These are phyloP conservation scores for Epirrita christyi DNA, from an alignment of 2,888 invertebrate species.

Conservation along the genomic window DNA sequence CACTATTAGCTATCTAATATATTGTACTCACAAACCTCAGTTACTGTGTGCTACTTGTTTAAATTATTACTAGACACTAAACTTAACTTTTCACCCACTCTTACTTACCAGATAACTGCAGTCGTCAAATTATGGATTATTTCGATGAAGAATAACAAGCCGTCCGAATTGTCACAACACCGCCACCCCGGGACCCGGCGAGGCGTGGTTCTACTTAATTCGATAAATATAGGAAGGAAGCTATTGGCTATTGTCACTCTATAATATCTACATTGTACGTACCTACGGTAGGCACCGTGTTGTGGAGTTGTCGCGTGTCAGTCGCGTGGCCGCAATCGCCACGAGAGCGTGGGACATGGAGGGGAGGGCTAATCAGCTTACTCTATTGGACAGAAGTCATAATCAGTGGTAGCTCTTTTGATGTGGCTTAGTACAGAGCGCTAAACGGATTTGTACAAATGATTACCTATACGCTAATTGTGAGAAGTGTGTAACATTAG, in stretches of 20 bases:
- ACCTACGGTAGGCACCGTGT: too few species aligned
- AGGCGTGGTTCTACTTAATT: constrained; percentile 35
- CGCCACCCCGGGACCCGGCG: constrained; percentile 25
- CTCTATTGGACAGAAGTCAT: constrained; percentile 25
- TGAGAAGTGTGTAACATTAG: too few species aligned
- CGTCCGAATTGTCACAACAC: constrained; percentile 47
- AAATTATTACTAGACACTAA: too few species aligned
- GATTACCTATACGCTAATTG: too few species aligned
- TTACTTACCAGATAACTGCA: too few species aligned
- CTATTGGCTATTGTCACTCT: constrained; percentile 47
- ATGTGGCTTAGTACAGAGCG: too few species aligned
- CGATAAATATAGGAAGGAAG: constrained; percentile 52
- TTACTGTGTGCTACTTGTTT: too few species aligned
- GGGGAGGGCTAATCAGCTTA: constrained; percentile 25
- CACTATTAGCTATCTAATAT: too few species aligned
- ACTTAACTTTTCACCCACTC: too few species aligned
- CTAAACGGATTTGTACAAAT: too few species aligned
- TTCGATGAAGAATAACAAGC: constrained; percentile 33
- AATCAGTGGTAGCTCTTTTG: too few species aligned
- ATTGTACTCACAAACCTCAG: too few species aligned
- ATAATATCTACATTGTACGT: neutral
- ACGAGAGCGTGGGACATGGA: constrained; percentile 1
- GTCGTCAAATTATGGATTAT: constrained; percentile 16
- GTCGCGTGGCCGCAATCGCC: constrained; percentile 28
- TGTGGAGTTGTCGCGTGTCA: constrained; percentile 14